A percentile compares a stretch with the other conserved stretches of the same genome.
Conservation (phyloP, 2,888 invertebrate species). For the Drosophila monieri region DNA sequence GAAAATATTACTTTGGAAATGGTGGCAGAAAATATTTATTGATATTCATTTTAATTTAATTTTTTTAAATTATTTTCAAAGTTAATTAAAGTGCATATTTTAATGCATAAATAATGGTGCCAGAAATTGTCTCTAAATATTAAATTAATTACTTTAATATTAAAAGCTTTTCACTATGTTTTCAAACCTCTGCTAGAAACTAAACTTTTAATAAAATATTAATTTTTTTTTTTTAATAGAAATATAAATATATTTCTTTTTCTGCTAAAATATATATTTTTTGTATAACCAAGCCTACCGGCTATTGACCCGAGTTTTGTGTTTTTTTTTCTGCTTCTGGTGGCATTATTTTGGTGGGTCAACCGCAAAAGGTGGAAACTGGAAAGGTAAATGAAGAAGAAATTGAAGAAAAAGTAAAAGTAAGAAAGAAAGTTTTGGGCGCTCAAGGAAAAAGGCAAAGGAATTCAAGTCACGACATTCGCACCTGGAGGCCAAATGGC, state of each 20-base stretch:
- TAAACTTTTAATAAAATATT: conserved; percentile 33
- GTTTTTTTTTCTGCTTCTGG: neutral
- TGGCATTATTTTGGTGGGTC: conserved; percentile 1
- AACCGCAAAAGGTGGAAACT: conserved; percentile 12
- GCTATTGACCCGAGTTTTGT: conserved; percentile 29
- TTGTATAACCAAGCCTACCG: conserved; percentile 31
- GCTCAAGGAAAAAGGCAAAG: conserved; percentile 14
- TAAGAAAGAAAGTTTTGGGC: conserved; percentile 22
- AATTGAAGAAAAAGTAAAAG: conserved; percentile 17
- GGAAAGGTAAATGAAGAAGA: neutral
- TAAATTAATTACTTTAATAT: conserved; percentile 4
- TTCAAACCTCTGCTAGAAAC: conserved; percentile 15
- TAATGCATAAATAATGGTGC: neutral
- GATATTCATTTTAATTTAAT: too few species aligned
- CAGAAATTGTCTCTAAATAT: neutral
- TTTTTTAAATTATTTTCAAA: too few species aligned
- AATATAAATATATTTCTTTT: conserved; percentile 1
- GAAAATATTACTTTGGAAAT: neutral
- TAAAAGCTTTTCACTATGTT: conserved; percentile 33
- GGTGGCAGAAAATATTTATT: neutral
- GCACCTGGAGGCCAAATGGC: conserved; percentile 50
- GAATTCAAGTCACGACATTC: conserved; percentile 66
- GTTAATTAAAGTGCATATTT: neutral
- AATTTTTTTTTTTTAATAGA: conserved; percentile 27
- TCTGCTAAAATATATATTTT: neutral